Evolutionary conservation across 2,113 vertebrate genomes (phyloP).

Genomic region (Stigmatopora argus): DNA sequence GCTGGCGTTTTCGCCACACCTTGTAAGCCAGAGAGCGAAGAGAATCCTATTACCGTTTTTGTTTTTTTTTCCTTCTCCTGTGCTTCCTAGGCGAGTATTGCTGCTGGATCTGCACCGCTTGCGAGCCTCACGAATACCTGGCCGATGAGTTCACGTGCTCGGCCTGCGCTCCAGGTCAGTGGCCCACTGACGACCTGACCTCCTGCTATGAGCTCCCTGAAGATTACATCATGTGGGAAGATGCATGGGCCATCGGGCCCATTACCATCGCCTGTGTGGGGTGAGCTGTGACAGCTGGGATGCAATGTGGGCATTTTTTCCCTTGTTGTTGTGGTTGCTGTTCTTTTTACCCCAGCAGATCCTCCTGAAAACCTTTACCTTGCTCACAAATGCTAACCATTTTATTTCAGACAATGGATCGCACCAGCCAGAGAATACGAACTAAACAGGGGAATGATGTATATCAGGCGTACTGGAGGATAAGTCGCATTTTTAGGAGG

Average conservation of each 20-base stretch:
- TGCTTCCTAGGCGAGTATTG: constrained; percentile 80
- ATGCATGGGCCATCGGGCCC: constrained; percentile 97
- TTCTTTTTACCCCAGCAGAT: neutral
- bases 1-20: constrained; percentile 3
- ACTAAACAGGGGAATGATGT: too few species aligned
- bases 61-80: neutral
- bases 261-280: constrained; percentile 92
- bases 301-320: too few species aligned
- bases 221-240: constrained; percentile 98
- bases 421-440: too few species aligned
- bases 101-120: constrained; percentile 98
- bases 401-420: too few species aligned
- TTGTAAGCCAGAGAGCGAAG: neutral
- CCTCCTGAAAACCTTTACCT: neutral
- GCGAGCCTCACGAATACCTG: constrained; percentile 88
- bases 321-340: neutral
- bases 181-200: constrained; percentile 85
- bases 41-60: constrained; percentile 20
- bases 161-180: constrained; percentile 87
- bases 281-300: constrained; percentile 37
- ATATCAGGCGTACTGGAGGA: too few species aligned
- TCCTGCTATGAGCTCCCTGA: constrained; percentile 92
- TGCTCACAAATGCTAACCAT: too few species aligned
- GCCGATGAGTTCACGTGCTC: constrained; percentile 93
- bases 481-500: too few species aligned